Conservation (phyloP, 2,888 invertebrate genomes). For the Drosophila dives region DNA sequence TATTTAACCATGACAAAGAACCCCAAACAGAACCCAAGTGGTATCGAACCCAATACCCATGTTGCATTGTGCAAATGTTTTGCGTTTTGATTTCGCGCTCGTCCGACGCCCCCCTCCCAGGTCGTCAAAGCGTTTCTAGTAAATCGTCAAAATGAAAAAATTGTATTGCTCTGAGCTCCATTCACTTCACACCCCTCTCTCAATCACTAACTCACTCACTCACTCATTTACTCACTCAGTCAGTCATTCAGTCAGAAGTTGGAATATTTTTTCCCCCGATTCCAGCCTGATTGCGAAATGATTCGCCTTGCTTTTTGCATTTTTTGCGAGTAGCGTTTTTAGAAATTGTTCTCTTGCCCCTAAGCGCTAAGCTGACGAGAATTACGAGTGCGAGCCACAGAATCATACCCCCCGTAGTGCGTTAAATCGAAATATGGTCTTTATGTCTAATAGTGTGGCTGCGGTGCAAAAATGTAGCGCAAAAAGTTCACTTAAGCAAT, state of each 20-base stretch:
- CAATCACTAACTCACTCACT: slow-evolving; percentile 17
- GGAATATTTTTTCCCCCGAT: slow-evolving; percentile 45
- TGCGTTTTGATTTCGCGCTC: slow-evolving; percentile 56
- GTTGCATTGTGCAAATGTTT: slow-evolving; percentile 58
- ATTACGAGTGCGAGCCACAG: slow-evolving; percentile 22
- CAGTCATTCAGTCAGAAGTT: slow-evolving; percentile 59
- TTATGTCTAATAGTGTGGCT: slow-evolving; percentile 40
- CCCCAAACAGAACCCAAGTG: neutral
- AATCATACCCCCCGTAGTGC: slow-evolving; percentile 46
- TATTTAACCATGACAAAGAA: slow-evolving; percentile 26
- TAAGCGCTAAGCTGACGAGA: slow-evolving; percentile 44
- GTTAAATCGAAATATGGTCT: slow-evolving; percentile 62
- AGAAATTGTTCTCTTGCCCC: slow-evolving; percentile 35
- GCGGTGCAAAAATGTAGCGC: slow-evolving; percentile 14
- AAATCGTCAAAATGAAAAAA: slow-evolving; percentile 63
- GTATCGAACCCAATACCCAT: slow-evolving; percentile 12
- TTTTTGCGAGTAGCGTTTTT: slow-evolving; percentile 29
- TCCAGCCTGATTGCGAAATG: slow-evolving; percentile 47
- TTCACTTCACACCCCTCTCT: slow-evolving; percentile 19
- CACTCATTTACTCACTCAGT: slow-evolving; percentile 27
- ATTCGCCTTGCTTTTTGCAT: slow-evolving; percentile 40
- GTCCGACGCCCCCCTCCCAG: slow-evolving; percentile 32
- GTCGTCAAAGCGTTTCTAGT: slow-evolving; percentile 50
- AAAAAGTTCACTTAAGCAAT: slow-evolving; percentile 35
- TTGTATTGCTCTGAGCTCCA: slow-evolving; percentile 38